phyloP scores from a whole-genome alignment of 2,888 invertebrate genomes.

The Cylloceria caligata region DNA sequence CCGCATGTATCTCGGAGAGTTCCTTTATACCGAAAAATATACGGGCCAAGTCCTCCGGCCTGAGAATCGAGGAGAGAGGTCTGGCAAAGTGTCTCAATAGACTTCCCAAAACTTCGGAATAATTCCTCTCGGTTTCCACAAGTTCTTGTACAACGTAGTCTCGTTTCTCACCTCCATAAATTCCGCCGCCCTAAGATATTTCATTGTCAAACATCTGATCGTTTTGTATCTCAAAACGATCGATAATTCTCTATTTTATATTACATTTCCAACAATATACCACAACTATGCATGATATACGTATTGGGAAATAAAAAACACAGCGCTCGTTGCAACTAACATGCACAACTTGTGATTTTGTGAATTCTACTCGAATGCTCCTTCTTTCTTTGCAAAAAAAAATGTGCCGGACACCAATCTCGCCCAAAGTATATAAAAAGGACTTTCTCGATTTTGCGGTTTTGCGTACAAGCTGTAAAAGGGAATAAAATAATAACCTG shows the following conservation, averaged over 20 bases:
- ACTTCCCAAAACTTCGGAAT: constrained; percentile 96
- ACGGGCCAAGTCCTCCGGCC: constrained; percentile 90
- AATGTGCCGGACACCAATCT: constrained; percentile 8
- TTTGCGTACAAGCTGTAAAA: constrained; percentile 58
- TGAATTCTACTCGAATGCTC: not conserved
- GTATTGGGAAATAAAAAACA: constrained; percentile 7
- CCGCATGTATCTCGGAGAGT: constrained; percentile 93
- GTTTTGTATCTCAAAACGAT: not conserved
- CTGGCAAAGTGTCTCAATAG: constrained; percentile 92
- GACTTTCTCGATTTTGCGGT: constrained; percentile 28
- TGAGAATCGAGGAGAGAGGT: constrained; percentile 90
- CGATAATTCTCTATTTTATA: not conserved
- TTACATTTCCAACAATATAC: constrained; percentile 18
- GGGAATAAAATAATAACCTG: constrained; percentile 81
- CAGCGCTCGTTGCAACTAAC: constrained; percentile 46
- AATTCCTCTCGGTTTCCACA: constrained; percentile 98
- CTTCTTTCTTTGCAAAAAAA: constrained; percentile 8
- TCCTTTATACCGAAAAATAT: constrained; percentile 97
- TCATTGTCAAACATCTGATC: constrained; percentile 6
- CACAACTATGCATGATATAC: not conserved
- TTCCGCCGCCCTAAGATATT: constrained; percentile 75
- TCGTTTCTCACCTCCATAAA: constrained; percentile 89
- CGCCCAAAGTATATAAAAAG: not conserved
- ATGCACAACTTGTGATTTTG: constrained; percentile 40
- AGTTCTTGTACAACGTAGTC: constrained; percentile 97